Evolutionary conservation across 2,797 vertebrate species (phyloP).

Genomic region (Coranthus polyacanthus): DNA sequence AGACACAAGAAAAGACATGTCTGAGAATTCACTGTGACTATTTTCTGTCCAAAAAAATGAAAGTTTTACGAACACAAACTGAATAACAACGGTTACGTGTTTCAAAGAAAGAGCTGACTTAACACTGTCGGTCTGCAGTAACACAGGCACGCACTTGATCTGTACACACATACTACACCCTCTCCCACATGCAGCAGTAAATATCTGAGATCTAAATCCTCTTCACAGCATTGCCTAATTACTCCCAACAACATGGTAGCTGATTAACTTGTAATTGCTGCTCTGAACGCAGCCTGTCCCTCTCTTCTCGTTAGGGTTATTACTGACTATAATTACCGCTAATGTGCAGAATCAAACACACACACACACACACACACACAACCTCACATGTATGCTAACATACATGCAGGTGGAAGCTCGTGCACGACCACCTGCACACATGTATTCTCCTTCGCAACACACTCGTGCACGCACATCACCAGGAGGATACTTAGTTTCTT

Average conservation of each 20-base stretch:
- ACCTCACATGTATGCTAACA: conserved; percentile 51
- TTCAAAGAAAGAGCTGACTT: not conserved
- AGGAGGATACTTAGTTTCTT: conserved; percentile 80
- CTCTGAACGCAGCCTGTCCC: conserved; percentile 95
- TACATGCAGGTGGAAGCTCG: conserved; percentile 55
- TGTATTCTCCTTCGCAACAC: conserved; percentile 15
- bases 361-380: conserved; percentile 45
- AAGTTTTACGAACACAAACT: not conserved
- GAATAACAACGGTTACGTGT: too few species aligned
- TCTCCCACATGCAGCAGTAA: conserved; percentile 68
- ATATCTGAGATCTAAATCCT: conserved; percentile 81
- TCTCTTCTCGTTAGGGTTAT: conserved; percentile 97
- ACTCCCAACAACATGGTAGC: conserved; percentile 97
- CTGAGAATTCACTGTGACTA: not conserved
- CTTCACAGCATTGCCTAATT: conserved; percentile 95
- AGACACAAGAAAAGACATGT: not conserved
- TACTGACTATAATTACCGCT: conserved; percentile 99
- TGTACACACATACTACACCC: conserved; percentile 39
- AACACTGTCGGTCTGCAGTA: not conserved
- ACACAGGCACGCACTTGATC: conserved; percentile 11
- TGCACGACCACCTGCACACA: conserved; percentile 50
- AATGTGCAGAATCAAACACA: conserved; percentile 94
- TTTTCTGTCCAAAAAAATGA: not conserved
- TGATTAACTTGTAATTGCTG: conserved; percentile 99
- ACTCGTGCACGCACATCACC: conserved; percentile 42